Percentiles rank a stretch among this genome's conserved stretches.
These are phyloP conservation scores for Gallinago media DNA, from an alignment of 2,113 vertebrate species.

Conservation along the genomic window DNA sequence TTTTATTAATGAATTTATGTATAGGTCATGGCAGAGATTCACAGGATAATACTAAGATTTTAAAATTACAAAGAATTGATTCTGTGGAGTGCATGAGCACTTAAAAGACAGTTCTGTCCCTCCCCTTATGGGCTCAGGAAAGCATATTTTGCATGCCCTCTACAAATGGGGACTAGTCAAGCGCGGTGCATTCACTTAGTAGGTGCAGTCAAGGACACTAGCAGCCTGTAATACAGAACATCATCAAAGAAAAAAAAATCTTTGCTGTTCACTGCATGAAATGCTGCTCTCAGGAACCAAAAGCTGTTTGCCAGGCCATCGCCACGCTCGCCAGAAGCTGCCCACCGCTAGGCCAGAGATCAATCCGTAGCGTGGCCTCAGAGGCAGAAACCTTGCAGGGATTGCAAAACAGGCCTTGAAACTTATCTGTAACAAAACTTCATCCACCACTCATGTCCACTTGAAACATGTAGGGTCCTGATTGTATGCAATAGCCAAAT, in stretches of 20 bases:
- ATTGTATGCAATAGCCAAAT: background rate
- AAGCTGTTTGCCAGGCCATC: fast-evolving
- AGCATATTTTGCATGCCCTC: no score
- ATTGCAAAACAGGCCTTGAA: background rate
- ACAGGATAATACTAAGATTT: background rate
- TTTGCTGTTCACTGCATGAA: background rate
- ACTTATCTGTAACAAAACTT: background rate
- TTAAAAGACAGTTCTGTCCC: background rate
- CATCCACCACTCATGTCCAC: background rate
- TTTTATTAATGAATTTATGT: background rate
- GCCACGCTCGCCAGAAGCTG: background rate
- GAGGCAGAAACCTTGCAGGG: background rate
- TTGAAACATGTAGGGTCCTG: fast-evolving
- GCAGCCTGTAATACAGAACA: no score
- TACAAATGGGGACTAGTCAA: no score
- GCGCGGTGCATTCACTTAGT: no score
- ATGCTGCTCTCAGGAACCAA: background rate
- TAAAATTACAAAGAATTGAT: background rate
- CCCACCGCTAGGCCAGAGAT: background rate
- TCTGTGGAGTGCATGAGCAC: background rate
- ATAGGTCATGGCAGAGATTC: background rate
- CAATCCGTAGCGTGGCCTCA: fast-evolving
- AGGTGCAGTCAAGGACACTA: no score
- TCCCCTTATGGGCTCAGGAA: no score
- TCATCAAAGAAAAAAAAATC: no score